Evolutionary conservation across 2,888 invertebrate species (phyloP).

Genomic region (Agrotis exclamationis): DNA sequence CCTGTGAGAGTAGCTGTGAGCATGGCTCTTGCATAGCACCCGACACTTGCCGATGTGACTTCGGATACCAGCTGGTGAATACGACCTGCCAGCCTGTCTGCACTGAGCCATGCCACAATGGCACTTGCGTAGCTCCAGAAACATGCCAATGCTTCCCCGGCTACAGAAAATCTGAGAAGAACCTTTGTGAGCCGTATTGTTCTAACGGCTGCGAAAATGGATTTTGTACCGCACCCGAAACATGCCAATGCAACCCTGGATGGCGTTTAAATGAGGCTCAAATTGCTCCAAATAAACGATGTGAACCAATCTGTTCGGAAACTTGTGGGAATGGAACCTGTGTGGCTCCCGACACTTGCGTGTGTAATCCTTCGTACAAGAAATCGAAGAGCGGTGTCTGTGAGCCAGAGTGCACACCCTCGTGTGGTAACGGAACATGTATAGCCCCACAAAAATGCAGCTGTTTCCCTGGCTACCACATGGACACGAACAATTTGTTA

Average conservation of each 20-base stretch:
- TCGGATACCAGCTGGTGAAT: slow-evolving; percentile 41
- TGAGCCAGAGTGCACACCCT: slow-evolving; percentile 38
- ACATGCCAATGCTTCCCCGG: slow-evolving; percentile 48
- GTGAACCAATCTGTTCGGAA: slow-evolving; percentile 76
- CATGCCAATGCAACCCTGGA: slow-evolving; percentile 56
- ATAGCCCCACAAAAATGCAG: slow-evolving; percentile 67
- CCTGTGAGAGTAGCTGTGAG: slow-evolving; percentile 59
- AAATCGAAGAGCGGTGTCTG: slow-evolving; percentile 22
- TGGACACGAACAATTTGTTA: background rate
- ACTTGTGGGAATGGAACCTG: slow-evolving; percentile 63
- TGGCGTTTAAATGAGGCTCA: slow-evolving; percentile 31
- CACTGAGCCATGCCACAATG: slow-evolving; percentile 48
- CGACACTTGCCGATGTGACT: slow-evolving; percentile 59
- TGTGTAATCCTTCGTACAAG: slow-evolving; percentile 60
- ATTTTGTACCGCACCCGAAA: slow-evolving; percentile 53
- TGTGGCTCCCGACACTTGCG: slow-evolving; percentile 67
- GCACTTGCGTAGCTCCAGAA: slow-evolving; percentile 57
- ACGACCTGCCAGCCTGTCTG: slow-evolving; percentile 56
- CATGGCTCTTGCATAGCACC: slow-evolving; percentile 72
- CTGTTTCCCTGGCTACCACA: slow-evolving; percentile 69
- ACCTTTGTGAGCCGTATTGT: slow-evolving; percentile 52
- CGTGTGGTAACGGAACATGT: slow-evolving; percentile 65
- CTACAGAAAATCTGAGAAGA: slow-evolving; percentile 38
- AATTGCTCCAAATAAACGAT: slow-evolving; percentile 31
- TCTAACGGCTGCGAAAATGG: slow-evolving; percentile 52